Evolutionary conservation across 1,140 invertebrate genomes (phyloP), one percentile per base, ranked within the genome.

Genomic region (Drosophila mauritiana): DNA sequence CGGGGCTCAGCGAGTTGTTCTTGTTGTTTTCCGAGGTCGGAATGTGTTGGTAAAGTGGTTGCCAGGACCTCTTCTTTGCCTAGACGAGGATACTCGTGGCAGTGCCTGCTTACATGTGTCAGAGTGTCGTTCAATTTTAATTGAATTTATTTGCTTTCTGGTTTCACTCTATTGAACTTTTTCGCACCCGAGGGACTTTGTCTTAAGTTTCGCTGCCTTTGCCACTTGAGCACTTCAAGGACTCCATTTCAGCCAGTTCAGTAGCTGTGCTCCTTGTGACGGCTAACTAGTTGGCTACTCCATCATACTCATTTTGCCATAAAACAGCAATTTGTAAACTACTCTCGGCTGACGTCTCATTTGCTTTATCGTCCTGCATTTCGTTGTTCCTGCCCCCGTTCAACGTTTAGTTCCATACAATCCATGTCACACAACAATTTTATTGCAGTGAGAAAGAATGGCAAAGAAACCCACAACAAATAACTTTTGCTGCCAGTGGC

Each of bases 1-100:
- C 20, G 53, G 52, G 63, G 27, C 36, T 40, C 31, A 48, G 64
- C 12, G 53, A 64, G 45, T 36, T 73, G 45, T 53, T 53, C 31
- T 8, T 61, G 46, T 77, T 61, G 36, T 31, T 70, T 27, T 34
- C 52, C 46, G 59, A 39, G 62, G 53, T 54, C 59, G 56, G 58
- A 74, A 56, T 43, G 54, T 64, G 72, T 70, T 22, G 59, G 73
- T 61, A 63, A 74, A 85, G 82, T 81, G 82, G 81, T 88, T 88
- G 49, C 8, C 31, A 36, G 43, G 51, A 53, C 52, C 73, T 59
- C 63, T 49, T 59, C 63, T 46, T 69, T 53, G 22, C 27, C 7
- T 48, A 78, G 36, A 65, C 36, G 40, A 11, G 27, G 40, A 37
- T 46, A 48, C 20, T 3, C 20, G 20, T 22, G 20, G n/a, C 63